Evolutionary conservation across 2,113 vertebrate species (phyloP).

Genomic region (Seriola quinqueradiata): DNA sequence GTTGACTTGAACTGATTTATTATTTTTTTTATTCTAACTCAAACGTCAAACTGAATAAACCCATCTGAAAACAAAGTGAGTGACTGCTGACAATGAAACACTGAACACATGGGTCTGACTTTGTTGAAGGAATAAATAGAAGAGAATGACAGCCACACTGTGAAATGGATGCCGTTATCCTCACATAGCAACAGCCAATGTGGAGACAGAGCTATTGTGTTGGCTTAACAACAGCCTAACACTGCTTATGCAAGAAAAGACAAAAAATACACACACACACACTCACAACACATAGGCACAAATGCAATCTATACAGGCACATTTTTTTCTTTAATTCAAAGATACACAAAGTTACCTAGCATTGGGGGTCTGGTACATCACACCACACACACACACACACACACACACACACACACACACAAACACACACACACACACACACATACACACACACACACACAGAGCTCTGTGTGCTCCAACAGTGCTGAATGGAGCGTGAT

Average conservation of each 20-base stretch:
- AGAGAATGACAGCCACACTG: constrained; percentile 18
- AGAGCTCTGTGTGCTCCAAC: constrained; percentile 36
- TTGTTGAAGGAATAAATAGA: constrained; percentile 25
- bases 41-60: not conserved
- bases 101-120: constrained; percentile 3
- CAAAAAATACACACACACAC: constrained; percentile 19
- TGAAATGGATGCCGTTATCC: constrained; percentile 58
- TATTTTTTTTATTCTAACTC: not conserved
- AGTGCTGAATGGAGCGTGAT: constrained; percentile 63
- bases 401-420: constrained; percentile 22
- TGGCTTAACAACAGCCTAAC: constrained; percentile 41
- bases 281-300: constrained; percentile 9
- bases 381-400: constrained; percentile 20
- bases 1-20: not conserved
- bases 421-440: constrained; percentile 25
- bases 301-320: constrained; percentile 31
- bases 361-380: constrained; percentile 14
- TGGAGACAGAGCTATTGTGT: constrained; percentile 62
- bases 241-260: constrained; percentile 46
- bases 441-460: constrained; percentile 31
- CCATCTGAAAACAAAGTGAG: not conserved
- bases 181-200: constrained; percentile 56
- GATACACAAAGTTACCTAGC: constrained; percentile 34
- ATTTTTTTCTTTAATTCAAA: constrained; percentile 37
- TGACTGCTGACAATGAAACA: constrained; percentile 1